Base-by-base conservation (phyloP, 1,140 invertebrate species). In the Drosophila pruinosa region DNA sequence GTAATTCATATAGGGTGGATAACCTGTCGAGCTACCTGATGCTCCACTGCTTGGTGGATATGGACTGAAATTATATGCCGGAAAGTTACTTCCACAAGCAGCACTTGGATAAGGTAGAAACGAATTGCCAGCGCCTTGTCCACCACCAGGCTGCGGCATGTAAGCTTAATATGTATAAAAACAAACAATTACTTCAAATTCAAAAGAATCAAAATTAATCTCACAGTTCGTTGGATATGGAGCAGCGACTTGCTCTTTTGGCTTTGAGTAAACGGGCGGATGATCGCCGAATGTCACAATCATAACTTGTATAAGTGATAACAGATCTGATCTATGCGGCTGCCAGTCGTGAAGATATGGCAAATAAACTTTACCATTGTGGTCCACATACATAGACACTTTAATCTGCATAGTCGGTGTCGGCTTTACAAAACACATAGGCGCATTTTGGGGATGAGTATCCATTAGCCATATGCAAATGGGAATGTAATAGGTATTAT, bases 291-390 rank as follows among this genome's bases (percentile, higher is more conserved):
- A 99, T 19, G 96, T 96, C 48, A 96, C 93, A 57, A 97, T 96
- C 95, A 99, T 96, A 28, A 98, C 94, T 93, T 98, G 96, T 80
- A 99, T 96, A 6, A 99, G 92, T 22, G 95, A 95, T 4, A 96
- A 89, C 69, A 99, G 92, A 92, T 98, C 97, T 2, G 97, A 98
- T 12, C 93, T 92, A 82, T 94, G 94, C 95, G 95, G 94, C 78
- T 95, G 94, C 99, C 99, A 99, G 77, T 99, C 97, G 81, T 98
- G 97, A 47, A 99, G 93, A 93, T 99, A 99, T 4, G 98, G 98
- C 67, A 99, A 93, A 92, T 99, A 99, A 61, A 99, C 95, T 92
- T 98, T 98, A 19, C 99, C 99, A 93, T 96, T 98, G 71, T 96
- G 95, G 92, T 99, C 98, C 5, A 99, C 98, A 93, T 96, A 97